A percentile compares a stretch with the other conserved stretches of the same genome.
These are phyloP conservation scores for Drosophila nigrodunni DNA, from an alignment of 1,140 invertebrate genomes.

Conservation along the genomic window DNA sequence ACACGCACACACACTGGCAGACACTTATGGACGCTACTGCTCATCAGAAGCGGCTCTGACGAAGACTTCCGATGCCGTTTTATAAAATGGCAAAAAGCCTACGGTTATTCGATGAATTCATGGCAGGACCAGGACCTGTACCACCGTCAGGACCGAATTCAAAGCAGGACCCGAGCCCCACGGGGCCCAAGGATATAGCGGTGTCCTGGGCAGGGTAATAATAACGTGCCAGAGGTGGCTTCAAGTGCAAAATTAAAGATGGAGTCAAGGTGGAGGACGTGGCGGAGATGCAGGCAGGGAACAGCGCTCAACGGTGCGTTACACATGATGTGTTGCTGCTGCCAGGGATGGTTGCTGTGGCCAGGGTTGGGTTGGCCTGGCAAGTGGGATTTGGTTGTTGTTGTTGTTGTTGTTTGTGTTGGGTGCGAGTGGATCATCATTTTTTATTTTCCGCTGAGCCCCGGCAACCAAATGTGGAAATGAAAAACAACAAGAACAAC, in stretches of 20 bases:
- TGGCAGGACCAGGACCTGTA: constrained; percentile 17
- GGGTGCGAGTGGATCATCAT: constrained; percentile 74
- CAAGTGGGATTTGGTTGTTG: not conserved
- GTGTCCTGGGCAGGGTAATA: constrained; percentile 30
- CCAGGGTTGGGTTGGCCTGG: not conserved
- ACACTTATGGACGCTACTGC: constrained; percentile 30
- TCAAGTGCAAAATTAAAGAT: not conserved
- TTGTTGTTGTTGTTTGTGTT: not conserved
- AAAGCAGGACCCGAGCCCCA: constrained; percentile 7
- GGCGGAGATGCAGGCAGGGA: too few species aligned
- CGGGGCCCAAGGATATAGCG: constrained; percentile 6
- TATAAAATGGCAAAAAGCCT: constrained; percentile 64
- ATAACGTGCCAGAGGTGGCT: constrained; percentile 20
- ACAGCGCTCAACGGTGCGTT: constrained; percentile 56
- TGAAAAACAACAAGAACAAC: constrained; percentile 35
- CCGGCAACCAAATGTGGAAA: constrained; percentile 65
- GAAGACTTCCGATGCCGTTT: constrained; percentile 65
- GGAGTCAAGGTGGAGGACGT: not conserved
- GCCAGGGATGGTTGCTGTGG: not conserved
- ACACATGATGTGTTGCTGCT: constrained; percentile 15
- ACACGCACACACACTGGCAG: constrained; percentile 1
- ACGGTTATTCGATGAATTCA: constrained; percentile 73
- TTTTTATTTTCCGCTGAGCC: constrained; percentile 81
- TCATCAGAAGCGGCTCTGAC: constrained; percentile 26
- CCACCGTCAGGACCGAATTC: not conserved